Percentiles rank a stretch among this genome's conserved stretches.
These are phyloP conservation scores for Rutilus rutilus DNA, from an alignment of 2,113 vertebrate species.

Conservation along the genomic window DNA sequence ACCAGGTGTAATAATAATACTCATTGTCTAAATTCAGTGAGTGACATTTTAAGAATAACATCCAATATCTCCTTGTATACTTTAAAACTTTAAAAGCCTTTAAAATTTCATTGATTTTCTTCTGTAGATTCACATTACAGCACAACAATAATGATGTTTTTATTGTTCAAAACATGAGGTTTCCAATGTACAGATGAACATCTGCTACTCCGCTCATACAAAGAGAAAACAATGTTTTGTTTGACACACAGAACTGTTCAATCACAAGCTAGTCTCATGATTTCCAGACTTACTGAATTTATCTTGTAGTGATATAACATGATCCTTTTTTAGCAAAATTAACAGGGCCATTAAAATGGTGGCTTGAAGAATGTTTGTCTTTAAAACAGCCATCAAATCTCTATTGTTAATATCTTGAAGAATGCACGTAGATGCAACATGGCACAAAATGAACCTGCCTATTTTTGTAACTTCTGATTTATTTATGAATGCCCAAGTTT, in stretches of 20 bases:
- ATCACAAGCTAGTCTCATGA: slow-evolving; percentile 10
- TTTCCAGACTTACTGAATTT: not conserved
- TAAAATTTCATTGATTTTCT: not conserved
- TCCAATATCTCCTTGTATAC: not conserved
- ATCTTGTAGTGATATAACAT: not conserved
- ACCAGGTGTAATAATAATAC: not conserved
- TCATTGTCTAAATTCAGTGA: not conserved
- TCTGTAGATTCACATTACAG: not conserved
- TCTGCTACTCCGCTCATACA: not conserved
- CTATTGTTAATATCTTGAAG: not conserved
- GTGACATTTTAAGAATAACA: not conserved
- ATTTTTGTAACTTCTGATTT: slow-evolving; percentile 8
- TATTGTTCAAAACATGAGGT: not conserved
- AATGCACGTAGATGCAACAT: slow-evolving; percentile 25
- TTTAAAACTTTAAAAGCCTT: not conserved
- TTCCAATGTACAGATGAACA: not conserved
- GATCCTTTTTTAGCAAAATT: not conserved
- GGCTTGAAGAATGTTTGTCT: not conserved
- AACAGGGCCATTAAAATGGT: not conserved
- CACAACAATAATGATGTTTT: not conserved
- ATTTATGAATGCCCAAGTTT: slow-evolving; percentile 21
- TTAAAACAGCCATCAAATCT: not conserved
- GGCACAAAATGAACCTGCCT: not conserved
- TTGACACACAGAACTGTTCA: not conserved
- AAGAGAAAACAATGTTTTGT: not conserved